Evolutionary conservation across 1,140 invertebrate species (phyloP), one percentile per base, ranked within the genome.

Genomic region (Lepidurus arcticus): DNA sequence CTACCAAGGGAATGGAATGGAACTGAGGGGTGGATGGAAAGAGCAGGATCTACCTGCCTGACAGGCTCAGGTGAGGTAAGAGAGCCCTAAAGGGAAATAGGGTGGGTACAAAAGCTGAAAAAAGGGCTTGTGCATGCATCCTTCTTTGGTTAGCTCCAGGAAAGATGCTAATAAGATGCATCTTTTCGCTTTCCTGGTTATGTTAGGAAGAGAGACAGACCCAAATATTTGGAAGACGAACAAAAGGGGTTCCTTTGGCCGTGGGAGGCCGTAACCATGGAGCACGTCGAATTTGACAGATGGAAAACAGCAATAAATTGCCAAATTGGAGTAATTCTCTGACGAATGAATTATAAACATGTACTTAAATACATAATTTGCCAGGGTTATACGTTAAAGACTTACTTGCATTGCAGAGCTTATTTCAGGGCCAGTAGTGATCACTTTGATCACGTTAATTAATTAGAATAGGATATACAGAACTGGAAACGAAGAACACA

Each of bases 141-240:
- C 53, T 65, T 65, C n/a, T 65, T 65, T 65, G 53, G 53, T 7
- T 65, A 65, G 53, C 21, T 65, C 53, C 16, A 65, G 21, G 53
- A 65, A 65, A 13, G 53, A 65, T 65, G 53, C 53, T 65, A 65
- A 65, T 65, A 65, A 65, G 53, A 65, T 21, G 53, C 53, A 34
- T 34, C 21, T 65, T 65, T 65, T 65, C 53, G 16, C 13, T 65
- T 65, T 21, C 53, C 21, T 21, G 21, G 16, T 65, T 65, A n/a
- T 65, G 13, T 21, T 65, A 8, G 53, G 13, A 9, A 65, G 53
- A 13, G 13, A 65, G 21, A n/a, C 53, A 65, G 53, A 21, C 53
- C 53, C 21, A 34, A 13, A 21, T 65, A 65, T 65, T 21, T 7
- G 5, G 21, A n/a, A 65, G 53, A 8, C 53, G 9, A 65, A 13